phyloP scores from a whole-genome alignment of 1,140 invertebrate genomes.

The Holcopasites calliopsidis region DNA sequence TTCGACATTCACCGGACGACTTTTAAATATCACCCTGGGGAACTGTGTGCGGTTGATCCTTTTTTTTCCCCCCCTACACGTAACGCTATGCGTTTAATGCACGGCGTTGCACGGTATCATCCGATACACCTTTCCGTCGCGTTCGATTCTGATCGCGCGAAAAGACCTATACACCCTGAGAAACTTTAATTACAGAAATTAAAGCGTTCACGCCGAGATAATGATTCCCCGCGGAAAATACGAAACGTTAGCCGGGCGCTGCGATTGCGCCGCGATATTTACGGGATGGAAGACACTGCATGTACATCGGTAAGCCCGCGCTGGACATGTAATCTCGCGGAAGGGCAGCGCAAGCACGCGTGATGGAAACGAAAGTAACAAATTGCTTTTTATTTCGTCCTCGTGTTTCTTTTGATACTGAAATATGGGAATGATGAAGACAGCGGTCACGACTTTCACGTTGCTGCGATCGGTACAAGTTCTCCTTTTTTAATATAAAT shows the following conservation, averaged over 20 bases:
- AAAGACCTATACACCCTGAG: neutral
- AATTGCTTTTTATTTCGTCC: no score
- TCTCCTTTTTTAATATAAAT: no score
- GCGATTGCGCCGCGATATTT: neutral
- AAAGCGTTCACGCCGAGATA: neutral
- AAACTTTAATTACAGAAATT: neutral
- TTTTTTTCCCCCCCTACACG: neutral
- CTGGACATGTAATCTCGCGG: neutral
- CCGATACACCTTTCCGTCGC: neutral
- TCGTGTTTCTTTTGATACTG: no score
- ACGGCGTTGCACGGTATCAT: neutral
- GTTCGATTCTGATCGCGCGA: neutral
- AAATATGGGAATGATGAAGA: no score
- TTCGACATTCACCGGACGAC: conserved; percentile 34
- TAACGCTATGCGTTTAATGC: neutral
- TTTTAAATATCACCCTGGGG: conserved; percentile 44
- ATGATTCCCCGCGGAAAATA: neutral
- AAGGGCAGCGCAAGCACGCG: no score
- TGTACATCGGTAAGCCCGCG: neutral
- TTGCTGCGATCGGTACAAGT: no score
- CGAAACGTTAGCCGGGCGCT: neutral
- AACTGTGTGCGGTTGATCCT: neutral
- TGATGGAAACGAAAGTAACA: no score
- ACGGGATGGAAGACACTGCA: neutral
- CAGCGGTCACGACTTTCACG: no score